Evolutionary conservation across 2,797 vertebrate genomes (phyloP).

Genomic region (Pygocentrus nattereri): DNA sequence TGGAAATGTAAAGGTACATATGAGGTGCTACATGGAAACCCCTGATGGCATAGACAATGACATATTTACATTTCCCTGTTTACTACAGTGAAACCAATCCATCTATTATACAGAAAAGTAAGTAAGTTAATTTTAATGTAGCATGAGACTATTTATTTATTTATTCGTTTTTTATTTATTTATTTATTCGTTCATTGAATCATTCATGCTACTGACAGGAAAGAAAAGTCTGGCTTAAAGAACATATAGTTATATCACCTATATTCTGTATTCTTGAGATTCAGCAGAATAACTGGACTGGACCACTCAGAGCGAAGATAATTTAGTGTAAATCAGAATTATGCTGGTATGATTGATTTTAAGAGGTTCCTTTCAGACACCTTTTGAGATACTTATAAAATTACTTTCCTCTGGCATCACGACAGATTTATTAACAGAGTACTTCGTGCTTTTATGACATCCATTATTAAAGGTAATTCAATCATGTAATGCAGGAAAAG

Average conservation of each 20-base stretch:
- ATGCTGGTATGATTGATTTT: slow-evolving; percentile 31
- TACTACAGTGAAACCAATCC: too few relatives aligned
- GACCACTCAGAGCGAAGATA: neutral
- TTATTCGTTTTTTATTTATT: neutral
- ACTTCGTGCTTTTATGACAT: slow-evolving; percentile 69
- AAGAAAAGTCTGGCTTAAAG: neutral
- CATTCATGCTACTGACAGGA: too few relatives aligned
- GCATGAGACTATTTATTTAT: neutral
- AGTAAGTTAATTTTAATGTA: neutral
- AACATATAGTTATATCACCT: neutral
- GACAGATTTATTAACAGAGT: slow-evolving; percentile 74
- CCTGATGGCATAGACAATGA: neutral
- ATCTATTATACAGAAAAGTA: neutral
- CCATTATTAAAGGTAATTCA: slow-evolving; percentile 74
- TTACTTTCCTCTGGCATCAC: slow-evolving; percentile 63
- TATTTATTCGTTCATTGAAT: neutral
- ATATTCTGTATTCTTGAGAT: neutral
- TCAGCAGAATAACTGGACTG: neutral
- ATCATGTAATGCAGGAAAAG: slow-evolving; percentile 67
- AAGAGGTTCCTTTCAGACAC: slow-evolving; percentile 50
- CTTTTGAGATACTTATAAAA: slow-evolving; percentile 60
- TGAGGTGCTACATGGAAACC: neutral
- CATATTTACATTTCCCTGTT: neutral
- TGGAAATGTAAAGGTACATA: neutral
- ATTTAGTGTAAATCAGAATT: slow-evolving; percentile 32